A percentile compares a stretch with the other conserved stretches of the same genome.
phyloP scores from a whole-genome alignment of 64 coral and sea anemone genomes.

The Actinia tenebrosa region DNA sequence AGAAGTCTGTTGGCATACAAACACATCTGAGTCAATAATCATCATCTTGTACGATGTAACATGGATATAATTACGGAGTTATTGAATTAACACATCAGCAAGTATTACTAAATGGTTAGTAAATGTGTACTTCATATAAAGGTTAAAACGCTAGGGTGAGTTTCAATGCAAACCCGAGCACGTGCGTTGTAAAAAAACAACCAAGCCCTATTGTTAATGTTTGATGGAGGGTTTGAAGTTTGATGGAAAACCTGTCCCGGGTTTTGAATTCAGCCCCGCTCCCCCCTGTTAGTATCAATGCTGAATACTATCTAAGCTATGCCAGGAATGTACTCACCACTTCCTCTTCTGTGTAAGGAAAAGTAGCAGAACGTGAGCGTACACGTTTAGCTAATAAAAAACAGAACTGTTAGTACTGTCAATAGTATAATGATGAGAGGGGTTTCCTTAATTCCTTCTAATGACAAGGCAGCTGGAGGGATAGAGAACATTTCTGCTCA shows the following conservation, averaged over 20 bases:
- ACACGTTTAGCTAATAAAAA: conserved; percentile 69
- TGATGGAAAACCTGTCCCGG: too few species aligned
- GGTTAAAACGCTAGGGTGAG: too few species aligned
- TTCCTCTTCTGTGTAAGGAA: conserved; percentile 82
- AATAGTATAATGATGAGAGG: neutral
- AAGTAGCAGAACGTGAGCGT: conserved; percentile 78
- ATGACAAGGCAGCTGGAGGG: neutral
- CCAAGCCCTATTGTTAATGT: too few species aligned
- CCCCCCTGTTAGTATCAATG: neutral
- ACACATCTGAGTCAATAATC: neutral
- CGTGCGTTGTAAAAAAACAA: too few species aligned
- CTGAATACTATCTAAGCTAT: neutral
- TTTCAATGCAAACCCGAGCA: too few species aligned
- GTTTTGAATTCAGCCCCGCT: too few species aligned
- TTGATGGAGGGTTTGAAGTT: too few species aligned
- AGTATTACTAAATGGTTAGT: too few species aligned
- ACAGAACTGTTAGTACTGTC: conserved; percentile 13
- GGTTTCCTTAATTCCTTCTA: neutral
- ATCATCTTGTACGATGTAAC: too few species aligned
- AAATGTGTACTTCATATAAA: too few species aligned
- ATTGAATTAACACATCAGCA: too few species aligned
- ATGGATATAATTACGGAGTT: too few species aligned
- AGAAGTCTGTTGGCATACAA: neutral
- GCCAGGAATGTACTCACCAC: conserved; percentile 38
- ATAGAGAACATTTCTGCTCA: neutral